Conservation (phyloP, 1,140 invertebrate genomes). For the Triops cancriformis region DNA sequence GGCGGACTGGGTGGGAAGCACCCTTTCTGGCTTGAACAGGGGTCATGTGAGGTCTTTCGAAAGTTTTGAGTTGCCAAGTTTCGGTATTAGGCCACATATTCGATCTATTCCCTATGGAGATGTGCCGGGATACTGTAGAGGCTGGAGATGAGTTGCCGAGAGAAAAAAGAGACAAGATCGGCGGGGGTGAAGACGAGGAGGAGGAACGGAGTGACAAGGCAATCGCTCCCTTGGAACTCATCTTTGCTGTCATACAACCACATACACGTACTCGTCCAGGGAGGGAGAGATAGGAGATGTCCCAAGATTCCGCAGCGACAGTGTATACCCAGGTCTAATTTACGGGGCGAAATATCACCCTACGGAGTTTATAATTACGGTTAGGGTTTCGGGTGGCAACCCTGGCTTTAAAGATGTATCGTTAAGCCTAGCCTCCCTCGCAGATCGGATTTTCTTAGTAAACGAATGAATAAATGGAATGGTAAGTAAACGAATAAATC, state of each 20-base stretch:
- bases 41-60: background rate
- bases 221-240: slow-evolving; percentile 8
- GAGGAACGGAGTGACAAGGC: background rate
- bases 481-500: no score
- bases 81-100: background rate
- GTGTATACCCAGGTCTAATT: background rate
- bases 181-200: background rate
- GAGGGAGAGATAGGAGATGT: background rate
- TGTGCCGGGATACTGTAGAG: background rate
- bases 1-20: no score
- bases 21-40: no score
- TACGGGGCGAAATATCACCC: background rate
- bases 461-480: no score
- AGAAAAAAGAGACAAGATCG: background rate
- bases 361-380: background rate
- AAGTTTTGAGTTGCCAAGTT: background rate
- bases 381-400: background rate
- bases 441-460: no score
- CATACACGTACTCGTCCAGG: no score
- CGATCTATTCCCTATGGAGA: background rate
- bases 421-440: no score
- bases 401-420: background rate
- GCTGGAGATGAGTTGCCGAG: background rate
- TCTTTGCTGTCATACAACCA: background rate
- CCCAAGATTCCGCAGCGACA: background rate